Percentiles rank a stretch among this genome's conserved stretches.
Evolutionary conservation across 2,797 vertebrate genomes (phyloP).

Genomic region (Bovichtus diacanthus): DNA sequence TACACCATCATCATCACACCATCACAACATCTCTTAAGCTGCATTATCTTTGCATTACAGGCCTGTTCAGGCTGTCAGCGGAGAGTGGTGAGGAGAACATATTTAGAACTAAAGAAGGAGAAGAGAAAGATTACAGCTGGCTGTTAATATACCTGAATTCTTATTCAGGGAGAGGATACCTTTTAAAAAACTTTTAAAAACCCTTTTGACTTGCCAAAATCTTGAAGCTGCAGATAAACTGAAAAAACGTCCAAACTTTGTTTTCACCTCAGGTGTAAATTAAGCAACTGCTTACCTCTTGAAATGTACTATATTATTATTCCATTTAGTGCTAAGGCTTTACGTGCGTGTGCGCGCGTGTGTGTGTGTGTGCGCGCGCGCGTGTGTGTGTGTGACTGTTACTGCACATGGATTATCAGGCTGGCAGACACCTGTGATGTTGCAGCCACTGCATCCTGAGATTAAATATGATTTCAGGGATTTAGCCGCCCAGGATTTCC

Average conservation of each 20-base stretch:
- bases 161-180: neutral
- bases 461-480: constrained; percentile 76
- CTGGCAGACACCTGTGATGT: constrained; percentile 67
- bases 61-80: constrained; percentile 5
- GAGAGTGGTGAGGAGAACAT: constrained; percentile 9
- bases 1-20: constrained; percentile 60
- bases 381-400: neutral
- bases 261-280: neutral
- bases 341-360: neutral
- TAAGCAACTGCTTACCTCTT: neutral
- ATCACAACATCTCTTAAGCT: constrained; percentile 67
- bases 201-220: too few relatives aligned
- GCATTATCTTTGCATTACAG: constrained; percentile 59
- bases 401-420: constrained; percentile 67
- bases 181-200: too few relatives aligned
- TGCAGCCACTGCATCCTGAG: constrained; percentile 54
- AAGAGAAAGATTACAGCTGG: constrained; percentile 34
- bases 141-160: constrained; percentile 12
- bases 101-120: constrained; percentile 22
- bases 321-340: neutral
- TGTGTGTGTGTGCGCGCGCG: neutral
- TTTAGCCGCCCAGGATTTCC: constrained; percentile 65
- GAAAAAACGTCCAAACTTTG: neutral
- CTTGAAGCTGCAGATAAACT: neutral
- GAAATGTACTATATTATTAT: constrained; percentile 21